These are phyloP conservation scores for Zaprionus taronus DNA, from an alignment of 1,140 invertebrate species.

Conservation along the genomic window DNA sequence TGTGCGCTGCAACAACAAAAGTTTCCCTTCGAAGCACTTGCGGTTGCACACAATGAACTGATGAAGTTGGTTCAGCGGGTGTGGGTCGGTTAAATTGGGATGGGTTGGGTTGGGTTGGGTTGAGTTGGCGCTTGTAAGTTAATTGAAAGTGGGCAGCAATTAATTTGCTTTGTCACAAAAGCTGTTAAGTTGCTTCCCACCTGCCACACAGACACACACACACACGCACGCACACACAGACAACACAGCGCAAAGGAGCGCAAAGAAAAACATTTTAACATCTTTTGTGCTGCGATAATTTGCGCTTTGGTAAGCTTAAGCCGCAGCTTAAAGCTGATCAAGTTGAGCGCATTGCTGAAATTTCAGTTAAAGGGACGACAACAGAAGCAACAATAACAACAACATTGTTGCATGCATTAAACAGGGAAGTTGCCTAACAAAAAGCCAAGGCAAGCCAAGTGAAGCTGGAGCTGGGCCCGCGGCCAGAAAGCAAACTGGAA, in stretches of 20 bases:
- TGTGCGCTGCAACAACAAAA: constrained; percentile 42
- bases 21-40: constrained; percentile 51
- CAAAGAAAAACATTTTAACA: constrained; percentile 61
- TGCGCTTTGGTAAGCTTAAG: constrained; percentile 61
- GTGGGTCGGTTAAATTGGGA: neutral
- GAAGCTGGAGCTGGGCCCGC: constrained; percentile 13
- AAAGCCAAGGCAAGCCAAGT: neutral
- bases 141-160: constrained; percentile 80
- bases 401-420: neutral
- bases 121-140: constrained; percentile 58
- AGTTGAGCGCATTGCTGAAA: constrained; percentile 40
- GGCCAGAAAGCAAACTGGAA: constrained; percentile 57
- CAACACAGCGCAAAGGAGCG: neutral
- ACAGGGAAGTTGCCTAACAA: neutral
- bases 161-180: constrained; percentile 81
- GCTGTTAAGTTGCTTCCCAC: constrained; percentile 58
- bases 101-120: neutral
- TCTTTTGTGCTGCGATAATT: constrained; percentile 71
- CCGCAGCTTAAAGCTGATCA: constrained; percentile 37
- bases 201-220: neutral
- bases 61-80: constrained; percentile 33
- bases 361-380: constrained; percentile 21
- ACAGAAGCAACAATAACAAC: neutral
- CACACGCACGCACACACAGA: neutral
- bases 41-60: constrained; percentile 61